Base-by-base conservation (phyloP, 2,888 invertebrate species). In the Tenthredo scrophulariae region DNA sequence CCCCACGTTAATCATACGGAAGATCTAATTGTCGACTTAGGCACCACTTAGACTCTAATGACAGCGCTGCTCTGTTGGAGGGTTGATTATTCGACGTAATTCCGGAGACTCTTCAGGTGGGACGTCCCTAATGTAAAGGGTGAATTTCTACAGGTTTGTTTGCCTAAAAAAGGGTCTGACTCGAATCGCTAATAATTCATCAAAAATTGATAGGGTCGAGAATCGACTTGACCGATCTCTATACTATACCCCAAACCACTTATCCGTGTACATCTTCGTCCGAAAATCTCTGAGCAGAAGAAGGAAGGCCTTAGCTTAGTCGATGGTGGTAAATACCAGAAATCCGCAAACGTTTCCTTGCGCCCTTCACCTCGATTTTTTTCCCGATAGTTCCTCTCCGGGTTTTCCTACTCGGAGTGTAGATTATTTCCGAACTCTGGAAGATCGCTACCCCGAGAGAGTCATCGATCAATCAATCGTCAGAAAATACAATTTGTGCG, bases 331-430 rank as follows among this genome's bases (percentile, higher is more conserved):
- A 91, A 90, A 90, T 87, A 89, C 82, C 85, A 86, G 77, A 87
- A 87, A 88, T 88, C 86, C 86, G 87, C 89, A 90, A 91, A 90
- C 89, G 89, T 90, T 91, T 90, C 85, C 89, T 83, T 85, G 84
- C 88, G 86, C 88, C 88, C 88, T 85, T 74, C 79, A 10, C 26
- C 13, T 6, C 15, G 85, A 22, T 62, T 67, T 50, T 50, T 46
- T 5, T 18, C 37, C 40, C 29, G 58, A 33, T 46, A 37, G 37
- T 74, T 58, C 50, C 85, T 54, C 75, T 10, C 29, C 15, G 37
- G 46, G 65, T 74, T 84, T 85, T 74, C 85, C 72, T 22, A 10
- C 40, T 22, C 22, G 13, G 2, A n/a, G 22, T 10, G n/a, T n/a
- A 37, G n/a, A 13, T 43, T 43, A 43, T 43, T 74, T 43, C 1